These are phyloP conservation scores for Mycetomoellerius zeteki DNA, from an alignment of 1,140 invertebrate genomes.

Conservation along the genomic window DNA sequence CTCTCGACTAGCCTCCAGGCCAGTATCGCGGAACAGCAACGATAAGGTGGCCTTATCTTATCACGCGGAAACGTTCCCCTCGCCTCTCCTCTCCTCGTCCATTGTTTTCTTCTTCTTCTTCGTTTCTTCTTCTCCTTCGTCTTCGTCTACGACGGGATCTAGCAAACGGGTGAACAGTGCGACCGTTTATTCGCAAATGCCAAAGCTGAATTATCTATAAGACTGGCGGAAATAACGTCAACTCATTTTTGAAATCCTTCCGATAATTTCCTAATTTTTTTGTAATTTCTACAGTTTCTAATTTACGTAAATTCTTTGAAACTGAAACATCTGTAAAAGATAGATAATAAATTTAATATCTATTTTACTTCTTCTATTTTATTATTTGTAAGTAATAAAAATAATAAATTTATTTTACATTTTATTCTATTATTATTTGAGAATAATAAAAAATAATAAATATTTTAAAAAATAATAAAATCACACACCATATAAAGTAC, in stretches of 20 bases:
- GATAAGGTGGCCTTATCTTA: constrained; percentile 85
- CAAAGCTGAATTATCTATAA: constrained; percentile 79
- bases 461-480: no score
- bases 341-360: no score
- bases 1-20: constrained; percentile 40
- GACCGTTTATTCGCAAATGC: constrained; percentile 86
- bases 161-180: constrained; percentile 82
- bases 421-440: no score
- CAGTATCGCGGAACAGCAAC: constrained; percentile 73
- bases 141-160: constrained; percentile 59
- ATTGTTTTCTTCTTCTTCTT: constrained; percentile 44
- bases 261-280: not conserved
- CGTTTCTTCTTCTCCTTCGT: not conserved
- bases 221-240: constrained; percentile 38
- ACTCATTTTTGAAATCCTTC: no score
- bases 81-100: constrained; percentile 61
- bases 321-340: no score
- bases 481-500: no score
- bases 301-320: no score
- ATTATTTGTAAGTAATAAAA: no score
- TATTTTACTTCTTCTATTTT: no score
- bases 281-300: no score
- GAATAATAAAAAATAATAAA: no score
- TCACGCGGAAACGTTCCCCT: constrained; percentile 83
- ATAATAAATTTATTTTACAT: no score